phyloP scores from a whole-genome alignment of 2,113 vertebrate genomes.

The Pachycephala philippinensis region DNA sequence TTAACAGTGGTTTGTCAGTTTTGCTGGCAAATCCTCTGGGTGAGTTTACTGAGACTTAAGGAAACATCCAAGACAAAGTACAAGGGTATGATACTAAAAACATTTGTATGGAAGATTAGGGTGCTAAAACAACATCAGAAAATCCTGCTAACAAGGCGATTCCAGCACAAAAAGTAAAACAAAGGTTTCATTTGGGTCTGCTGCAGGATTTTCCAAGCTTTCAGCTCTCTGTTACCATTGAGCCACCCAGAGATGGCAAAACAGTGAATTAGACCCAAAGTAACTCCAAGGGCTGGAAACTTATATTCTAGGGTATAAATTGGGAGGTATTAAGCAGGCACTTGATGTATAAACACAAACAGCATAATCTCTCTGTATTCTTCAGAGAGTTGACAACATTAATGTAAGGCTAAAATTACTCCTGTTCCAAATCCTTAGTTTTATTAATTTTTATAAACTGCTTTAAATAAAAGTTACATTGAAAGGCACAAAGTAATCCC shows the following conservation, averaged over 20 bases:
- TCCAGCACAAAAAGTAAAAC: constrained; percentile 19
- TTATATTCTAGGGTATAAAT: constrained; percentile 46
- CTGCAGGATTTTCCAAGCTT: neutral
- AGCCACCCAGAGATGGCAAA: constrained; percentile 2
- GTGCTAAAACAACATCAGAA: constrained; percentile 25
- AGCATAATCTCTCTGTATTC: constrained; percentile 64
- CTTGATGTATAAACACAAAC: constrained; percentile 64
- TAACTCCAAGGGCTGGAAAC: constrained; percentile 4
- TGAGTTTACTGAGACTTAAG: neutral
- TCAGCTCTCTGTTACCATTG: neutral
- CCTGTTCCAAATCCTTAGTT: constrained; percentile 60
- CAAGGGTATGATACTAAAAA: neutral
- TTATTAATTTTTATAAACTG: constrained; percentile 75
- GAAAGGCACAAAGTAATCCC: constrained; percentile 62
- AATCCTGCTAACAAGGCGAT: constrained; percentile 47
- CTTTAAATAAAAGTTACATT: constrained; percentile 62
- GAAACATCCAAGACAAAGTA: constrained; percentile 24
- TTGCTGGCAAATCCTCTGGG: constrained; percentile 36
- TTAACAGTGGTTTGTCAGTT: neutral
- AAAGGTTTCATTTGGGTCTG: neutral
- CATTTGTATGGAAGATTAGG: constrained; percentile 30
- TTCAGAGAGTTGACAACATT: constrained; percentile 47
- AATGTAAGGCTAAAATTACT: constrained; percentile 70
- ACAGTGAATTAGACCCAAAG: neutral
- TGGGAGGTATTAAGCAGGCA: constrained; percentile 51